A percentile compares a stretch with the other conserved stretches of the same genome.
These are phyloP conservation scores for Stictonetta naevosa DNA, from an alignment of 2,113 vertebrate species.

Conservation along the genomic window DNA sequence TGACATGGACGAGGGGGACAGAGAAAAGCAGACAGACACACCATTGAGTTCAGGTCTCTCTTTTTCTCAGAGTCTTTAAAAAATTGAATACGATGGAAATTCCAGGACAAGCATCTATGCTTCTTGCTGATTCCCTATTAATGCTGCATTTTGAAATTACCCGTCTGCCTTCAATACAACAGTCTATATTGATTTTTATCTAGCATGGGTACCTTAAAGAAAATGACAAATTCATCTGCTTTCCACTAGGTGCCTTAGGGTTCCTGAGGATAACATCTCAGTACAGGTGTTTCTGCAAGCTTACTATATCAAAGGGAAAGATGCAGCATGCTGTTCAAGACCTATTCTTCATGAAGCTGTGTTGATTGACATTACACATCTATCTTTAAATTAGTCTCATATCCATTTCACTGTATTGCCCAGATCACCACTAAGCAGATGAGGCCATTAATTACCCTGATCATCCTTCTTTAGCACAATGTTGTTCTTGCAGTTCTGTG, in stretches of 20 bases:
- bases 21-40: slow-evolving; percentile 13
- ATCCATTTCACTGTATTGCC: not conserved
- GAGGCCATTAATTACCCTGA: not conserved
- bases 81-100: not conserved
- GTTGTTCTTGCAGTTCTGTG: not conserved
- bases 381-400: not conserved
- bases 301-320: not conserved
- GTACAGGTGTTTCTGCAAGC: not conserved
- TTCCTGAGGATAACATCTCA: not conserved
- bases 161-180: not conserved
- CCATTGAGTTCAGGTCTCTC: not conserved
- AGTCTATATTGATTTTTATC: not conserved
- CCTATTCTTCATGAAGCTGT: not conserved
- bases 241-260: not conserved
- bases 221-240: not conserved
- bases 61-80: not conserved
- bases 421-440: not conserved
- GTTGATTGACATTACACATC: not conserved
- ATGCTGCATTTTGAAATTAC: not conserved
- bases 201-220: not conserved
- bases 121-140: not conserved
- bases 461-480: not conserved
- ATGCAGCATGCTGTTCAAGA: not conserved
- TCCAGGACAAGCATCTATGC: not conserved
- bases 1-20: not conserved